A percentile compares a stretch with the other conserved stretches of the same genome.
Conservation (phyloP, 2,113 vertebrate genomes). For the Gymnocephalus cernua region DNA sequence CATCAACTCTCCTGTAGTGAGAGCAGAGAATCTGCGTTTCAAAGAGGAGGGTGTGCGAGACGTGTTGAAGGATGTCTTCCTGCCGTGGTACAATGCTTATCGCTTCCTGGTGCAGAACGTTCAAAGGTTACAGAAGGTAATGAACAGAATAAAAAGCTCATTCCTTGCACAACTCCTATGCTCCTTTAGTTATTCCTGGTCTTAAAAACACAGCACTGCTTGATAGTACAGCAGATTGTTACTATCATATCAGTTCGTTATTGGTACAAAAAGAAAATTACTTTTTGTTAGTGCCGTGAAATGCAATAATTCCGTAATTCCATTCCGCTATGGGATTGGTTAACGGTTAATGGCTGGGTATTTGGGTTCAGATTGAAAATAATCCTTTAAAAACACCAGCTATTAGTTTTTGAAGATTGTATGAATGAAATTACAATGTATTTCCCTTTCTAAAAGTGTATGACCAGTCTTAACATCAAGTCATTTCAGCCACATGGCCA, state of each 20-base stretch:
- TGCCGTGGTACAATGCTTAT: slow-evolving; percentile 99
- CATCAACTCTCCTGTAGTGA: slow-evolving; percentile 97
- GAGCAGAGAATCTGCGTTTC: slow-evolving; percentile 97
- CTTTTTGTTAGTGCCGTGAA: background rate
- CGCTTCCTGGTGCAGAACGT: slow-evolving; percentile 97
- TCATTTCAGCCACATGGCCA: background rate
- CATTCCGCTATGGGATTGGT: background rate
- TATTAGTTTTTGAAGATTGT: background rate
- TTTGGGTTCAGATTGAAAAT: background rate
- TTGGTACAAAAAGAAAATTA: background rate
- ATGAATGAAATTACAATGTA: background rate
- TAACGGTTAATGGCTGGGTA: background rate
- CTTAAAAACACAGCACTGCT: background rate
- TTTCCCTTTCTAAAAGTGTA: background rate
- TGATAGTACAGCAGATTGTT: background rate
- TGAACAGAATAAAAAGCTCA: slow-evolving; percentile 4
- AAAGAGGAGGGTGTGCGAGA: slow-evolving; percentile 98
- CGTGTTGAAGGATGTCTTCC: slow-evolving; percentile 96
- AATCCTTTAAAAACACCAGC: background rate
- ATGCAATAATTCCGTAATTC: slow-evolving; percentile 5
- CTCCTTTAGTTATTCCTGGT: background rate
- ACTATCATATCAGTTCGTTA: background rate
- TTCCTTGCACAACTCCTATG: background rate
- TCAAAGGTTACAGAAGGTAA: slow-evolving; percentile 92
- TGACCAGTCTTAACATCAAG: background rate